These are phyloP conservation scores for Eublepharis macularius DNA, from an alignment of 2,113 vertebrate species.

Conservation along the genomic window DNA sequence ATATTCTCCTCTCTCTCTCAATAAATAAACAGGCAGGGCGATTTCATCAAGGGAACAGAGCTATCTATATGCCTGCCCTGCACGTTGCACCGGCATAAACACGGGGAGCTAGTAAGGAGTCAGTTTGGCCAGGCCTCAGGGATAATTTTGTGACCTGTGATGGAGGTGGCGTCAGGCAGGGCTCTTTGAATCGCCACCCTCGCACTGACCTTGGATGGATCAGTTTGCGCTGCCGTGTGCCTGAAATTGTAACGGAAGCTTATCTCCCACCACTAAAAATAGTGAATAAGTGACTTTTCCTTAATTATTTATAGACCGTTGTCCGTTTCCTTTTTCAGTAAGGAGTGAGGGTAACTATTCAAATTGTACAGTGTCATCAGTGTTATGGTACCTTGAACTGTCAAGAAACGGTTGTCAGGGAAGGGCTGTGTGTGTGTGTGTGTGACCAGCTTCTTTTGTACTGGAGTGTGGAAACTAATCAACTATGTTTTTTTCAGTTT, in stretches of 20 bases:
- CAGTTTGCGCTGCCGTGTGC: slow-evolving; percentile 21
- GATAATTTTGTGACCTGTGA: not conserved
- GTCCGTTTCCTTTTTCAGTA: slow-evolving; percentile 29
- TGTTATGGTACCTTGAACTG: not conserved
- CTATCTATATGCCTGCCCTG: too few species aligned
- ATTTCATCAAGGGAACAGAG: too few species aligned
- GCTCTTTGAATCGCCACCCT: not conserved
- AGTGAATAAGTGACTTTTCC: slow-evolving; percentile 52
- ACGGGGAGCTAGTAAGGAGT: rapidly evolving
- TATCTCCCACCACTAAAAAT: slow-evolving; percentile 42
- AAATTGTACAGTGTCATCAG: slow-evolving; percentile 17
- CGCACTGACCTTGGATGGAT: slow-evolving; percentile 47
- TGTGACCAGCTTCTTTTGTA: not conserved
- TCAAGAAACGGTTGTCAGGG: not conserved
- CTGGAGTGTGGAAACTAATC: not conserved
- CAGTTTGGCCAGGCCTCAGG: not conserved
- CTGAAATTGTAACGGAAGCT: slow-evolving; percentile 51
- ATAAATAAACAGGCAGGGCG: too few species aligned
- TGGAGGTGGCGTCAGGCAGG: slow-evolving; percentile 7
- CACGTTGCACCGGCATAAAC: not conserved
- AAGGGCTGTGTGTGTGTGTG: not conserved
- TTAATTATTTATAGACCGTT: slow-evolving; percentile 65
- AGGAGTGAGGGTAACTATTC: slow-evolving; percentile 19
- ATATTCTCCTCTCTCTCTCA: too few species aligned
- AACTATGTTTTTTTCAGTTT: not conserved